phyloP scores from a whole-genome alignment of 2,113 vertebrate species.

The Perccottus glenii region DNA sequence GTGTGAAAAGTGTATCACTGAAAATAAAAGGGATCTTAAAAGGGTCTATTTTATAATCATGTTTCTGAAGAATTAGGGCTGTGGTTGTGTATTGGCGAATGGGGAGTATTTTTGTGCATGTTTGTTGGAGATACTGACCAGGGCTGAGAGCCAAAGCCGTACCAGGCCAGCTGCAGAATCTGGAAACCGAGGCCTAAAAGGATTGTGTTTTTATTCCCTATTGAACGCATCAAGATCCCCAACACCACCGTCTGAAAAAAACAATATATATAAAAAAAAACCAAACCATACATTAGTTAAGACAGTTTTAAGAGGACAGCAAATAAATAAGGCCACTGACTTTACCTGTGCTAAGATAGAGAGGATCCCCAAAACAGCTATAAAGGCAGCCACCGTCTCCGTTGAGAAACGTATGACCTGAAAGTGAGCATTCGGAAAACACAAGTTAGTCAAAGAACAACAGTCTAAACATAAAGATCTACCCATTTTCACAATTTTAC shows the following conservation, averaged over 20 bases:
- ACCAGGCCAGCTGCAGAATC: conserved; percentile 93
- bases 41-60: too few species aligned
- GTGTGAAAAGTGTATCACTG: too few species aligned
- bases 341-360: conserved; percentile 91
- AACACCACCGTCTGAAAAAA: conserved; percentile 85
- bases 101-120: neutral
- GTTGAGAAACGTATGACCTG: conserved; percentile 90
- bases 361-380: conserved; percentile 90
- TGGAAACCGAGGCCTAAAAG: conserved; percentile 90
- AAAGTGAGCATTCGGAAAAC: conserved; percentile 6
- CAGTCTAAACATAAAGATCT: neutral
- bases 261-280: neutral
- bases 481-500: neutral
- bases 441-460: conserved; percentile 21
- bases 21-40: too few species aligned
- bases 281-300: neutral
- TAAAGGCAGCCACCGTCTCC: conserved; percentile 90
- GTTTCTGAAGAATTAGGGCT: too few species aligned
- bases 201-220: conserved; percentile 93
- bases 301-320: neutral
- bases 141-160: conserved; percentile 90
- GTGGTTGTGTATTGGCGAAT: neutral
- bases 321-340: neutral
- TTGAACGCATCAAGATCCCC: conserved; percentile 90
- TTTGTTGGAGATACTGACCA: conserved; percentile 80